These are phyloP conservation scores for Psittacula derbiana DNA, from an alignment of 2,797 vertebrate genomes.

Conservation along the genomic window DNA sequence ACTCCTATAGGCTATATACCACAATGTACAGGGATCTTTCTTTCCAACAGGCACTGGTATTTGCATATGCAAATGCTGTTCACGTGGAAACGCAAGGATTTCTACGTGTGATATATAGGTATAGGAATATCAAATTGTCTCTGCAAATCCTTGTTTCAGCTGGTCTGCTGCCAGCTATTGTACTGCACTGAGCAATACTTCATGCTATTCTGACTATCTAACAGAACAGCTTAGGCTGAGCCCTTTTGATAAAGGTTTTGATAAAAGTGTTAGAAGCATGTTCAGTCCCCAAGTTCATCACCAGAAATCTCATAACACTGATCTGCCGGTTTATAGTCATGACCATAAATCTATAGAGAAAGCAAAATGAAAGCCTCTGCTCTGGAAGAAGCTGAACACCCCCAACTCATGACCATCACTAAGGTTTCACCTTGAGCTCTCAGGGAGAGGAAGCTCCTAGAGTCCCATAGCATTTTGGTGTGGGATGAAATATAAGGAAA, in stretches of 20 bases:
- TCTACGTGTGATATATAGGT: neutral
- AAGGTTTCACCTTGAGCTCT: neutral
- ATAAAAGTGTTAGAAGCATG: neutral
- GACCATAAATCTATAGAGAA: neutral
- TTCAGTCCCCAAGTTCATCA: neutral
- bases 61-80: neutral
- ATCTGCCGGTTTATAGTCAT: neutral
- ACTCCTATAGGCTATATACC: neutral
- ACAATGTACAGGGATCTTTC: neutral
- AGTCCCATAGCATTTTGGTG: neutral
- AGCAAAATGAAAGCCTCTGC: neutral
- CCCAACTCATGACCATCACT: neutral
- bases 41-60: neutral
- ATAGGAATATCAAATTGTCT: neutral
- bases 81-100: neutral
- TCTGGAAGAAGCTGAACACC: neutral
- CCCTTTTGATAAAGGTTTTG: neutral
- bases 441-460: neutral
- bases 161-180: neutral
- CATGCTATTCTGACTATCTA: neutral
- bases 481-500: neutral
- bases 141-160: neutral
- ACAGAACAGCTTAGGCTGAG: neutral
- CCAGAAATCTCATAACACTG: neutral
- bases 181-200: neutral